Evolutionary conservation across 2,888 invertebrate species (phyloP), one percentile per base, ranked within the genome.

Genomic region (Deladenus siricidicola): DNA sequence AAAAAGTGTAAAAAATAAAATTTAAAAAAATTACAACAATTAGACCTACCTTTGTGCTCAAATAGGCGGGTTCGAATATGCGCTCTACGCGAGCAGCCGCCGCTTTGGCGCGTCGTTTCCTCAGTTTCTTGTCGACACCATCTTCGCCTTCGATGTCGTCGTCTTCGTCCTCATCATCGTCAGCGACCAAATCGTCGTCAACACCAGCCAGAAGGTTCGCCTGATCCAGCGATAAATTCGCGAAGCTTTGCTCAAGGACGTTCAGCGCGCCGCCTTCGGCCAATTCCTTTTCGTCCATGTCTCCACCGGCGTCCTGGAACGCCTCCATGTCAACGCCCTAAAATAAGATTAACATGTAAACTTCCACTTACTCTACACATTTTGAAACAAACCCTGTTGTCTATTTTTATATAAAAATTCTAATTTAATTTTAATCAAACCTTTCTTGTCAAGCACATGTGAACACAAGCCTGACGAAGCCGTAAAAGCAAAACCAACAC

Each of bases 401-500:
- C 23, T 42, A 17, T 50, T 49, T 21, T n/a, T n/a, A n/a, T n/a
- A n/a, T n/a, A n/a, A n/a, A 26, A 56, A 4, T 21, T 19, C 21
- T 43, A n/a, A 2, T 2, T 43, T 2, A 19, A 43, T 3, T 43
- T n/a, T 21, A n/a, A n/a, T n/a, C n/a, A 24, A 24, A 66, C 69
- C 60, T 84, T 79, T 72, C 85, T 84, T 70, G 91, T 88, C 19
- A 94, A 84, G 0, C 87, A 86, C 29, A 91, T 88, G 82, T 93
- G 92, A 76, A 89, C 88, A 78, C 89, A 89, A 62, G 89, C 86
- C 79, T 96, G 93, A 0, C 93, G 84, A 60, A 94, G 81, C 10
- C 93, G 84, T 61, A 94, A 81, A 14, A 93, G 84, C 58, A 93
- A 82, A 0, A 90, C 88, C 67, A 94, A 71, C 23, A 83, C 78